These are phyloP conservation scores for Synchiropus splendidus DNA, from an alignment of 2,113 vertebrate genomes.

Conservation along the genomic window DNA sequence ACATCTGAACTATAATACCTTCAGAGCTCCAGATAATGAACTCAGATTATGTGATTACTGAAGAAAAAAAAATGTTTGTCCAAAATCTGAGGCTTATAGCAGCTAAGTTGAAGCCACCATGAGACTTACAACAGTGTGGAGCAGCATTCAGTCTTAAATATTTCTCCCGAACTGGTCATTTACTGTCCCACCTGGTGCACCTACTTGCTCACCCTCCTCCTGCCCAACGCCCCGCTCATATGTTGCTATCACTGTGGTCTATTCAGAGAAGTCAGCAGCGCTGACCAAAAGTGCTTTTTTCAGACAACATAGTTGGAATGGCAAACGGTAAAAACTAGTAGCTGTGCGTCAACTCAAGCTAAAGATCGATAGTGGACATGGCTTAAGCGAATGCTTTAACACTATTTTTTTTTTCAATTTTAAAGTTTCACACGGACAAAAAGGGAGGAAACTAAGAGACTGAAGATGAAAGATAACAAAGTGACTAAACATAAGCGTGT, in stretches of 20 bases:
- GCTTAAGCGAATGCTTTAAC: slow-evolving; percentile 6
- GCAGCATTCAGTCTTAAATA: slow-evolving; percentile 12
- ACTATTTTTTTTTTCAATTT: too few relatives aligned
- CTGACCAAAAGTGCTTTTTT: slow-evolving; percentile 82
- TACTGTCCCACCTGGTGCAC: too few relatives aligned
- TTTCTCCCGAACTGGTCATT: background rate
- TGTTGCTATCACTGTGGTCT: slow-evolving; percentile 34
- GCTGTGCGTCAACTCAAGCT: slow-evolving; percentile 68
- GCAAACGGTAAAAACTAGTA: slow-evolving; percentile 66
- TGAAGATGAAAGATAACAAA: slow-evolving; percentile 71
- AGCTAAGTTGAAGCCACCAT: slow-evolving; percentile 1
- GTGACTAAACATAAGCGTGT: slow-evolving; percentile 87
- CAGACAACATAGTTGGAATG: slow-evolving; percentile 74
- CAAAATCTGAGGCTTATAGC: slow-evolving; percentile 5
- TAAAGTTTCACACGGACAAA: too few relatives aligned
- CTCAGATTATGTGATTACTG: too few relatives aligned
- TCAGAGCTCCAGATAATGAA: too few relatives aligned
- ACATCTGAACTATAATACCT: too few relatives aligned
- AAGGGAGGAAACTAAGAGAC: slow-evolving; percentile 25
- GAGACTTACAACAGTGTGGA: slow-evolving; percentile 1
- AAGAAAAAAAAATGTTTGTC: slow-evolving; percentile 2
- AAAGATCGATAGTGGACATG: slow-evolving; percentile 66
- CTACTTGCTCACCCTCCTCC: slow-evolving; percentile 22
- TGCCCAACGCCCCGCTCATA: slow-evolving; percentile 43
- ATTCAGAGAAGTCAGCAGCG: slow-evolving; percentile 59